Conservation (phyloP, 2,113 vertebrate species). For the Chionis minor region DNA sequence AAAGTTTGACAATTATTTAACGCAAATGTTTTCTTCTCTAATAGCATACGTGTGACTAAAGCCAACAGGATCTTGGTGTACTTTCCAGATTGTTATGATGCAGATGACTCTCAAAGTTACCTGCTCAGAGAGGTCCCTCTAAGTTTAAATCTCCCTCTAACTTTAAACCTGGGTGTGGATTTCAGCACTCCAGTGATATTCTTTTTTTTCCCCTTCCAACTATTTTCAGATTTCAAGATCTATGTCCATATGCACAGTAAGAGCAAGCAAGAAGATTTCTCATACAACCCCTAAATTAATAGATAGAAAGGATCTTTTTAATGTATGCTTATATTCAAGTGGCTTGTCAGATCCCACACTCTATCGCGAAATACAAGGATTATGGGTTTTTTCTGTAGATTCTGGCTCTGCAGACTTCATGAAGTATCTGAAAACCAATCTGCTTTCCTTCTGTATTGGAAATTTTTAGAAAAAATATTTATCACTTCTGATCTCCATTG, state of each 20-base stretch:
- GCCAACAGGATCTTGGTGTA: neutral
- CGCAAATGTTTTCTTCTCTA: neutral
- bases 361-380: neutral
- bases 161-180: neutral
- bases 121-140: neutral
- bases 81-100: neutral
- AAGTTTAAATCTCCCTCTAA: neutral
- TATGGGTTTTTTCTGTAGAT: neutral
- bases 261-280: neutral
- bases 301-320: neutral
- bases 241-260: neutral
- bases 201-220: neutral
- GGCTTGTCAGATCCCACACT: neutral
- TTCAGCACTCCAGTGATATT: neutral
- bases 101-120: neutral
- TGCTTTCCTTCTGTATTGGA: neutral
- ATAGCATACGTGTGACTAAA: neutral
- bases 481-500: accelerated
- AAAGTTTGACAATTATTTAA: neutral
- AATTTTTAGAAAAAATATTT: neutral
- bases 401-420: neutral
- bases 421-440: neutral
- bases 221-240: neutral
- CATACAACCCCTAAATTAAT: neutral
- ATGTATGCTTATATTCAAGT: neutral